Evolutionary conservation across 2,113 vertebrate species (phyloP).

Genomic region (Heloderma charlesbogerti): DNA sequence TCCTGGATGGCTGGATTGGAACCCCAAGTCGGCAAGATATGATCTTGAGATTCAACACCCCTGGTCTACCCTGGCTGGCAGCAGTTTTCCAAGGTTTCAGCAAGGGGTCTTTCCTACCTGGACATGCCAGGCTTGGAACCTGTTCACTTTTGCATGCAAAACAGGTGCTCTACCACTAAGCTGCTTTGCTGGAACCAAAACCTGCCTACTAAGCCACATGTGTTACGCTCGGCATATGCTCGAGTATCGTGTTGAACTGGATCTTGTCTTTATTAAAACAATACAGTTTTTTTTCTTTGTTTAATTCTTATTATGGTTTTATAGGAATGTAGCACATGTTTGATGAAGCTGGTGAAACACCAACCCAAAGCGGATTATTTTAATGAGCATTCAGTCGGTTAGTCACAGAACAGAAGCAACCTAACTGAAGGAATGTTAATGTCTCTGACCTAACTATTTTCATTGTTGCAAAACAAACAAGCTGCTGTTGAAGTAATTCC

Average conservation of each 20-base stretch:
- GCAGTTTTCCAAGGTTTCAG: neutral
- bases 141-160: neutral
- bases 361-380: constrained; percentile 27
- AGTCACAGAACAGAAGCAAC: constrained; percentile 62
- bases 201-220: neutral
- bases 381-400: constrained; percentile 35
- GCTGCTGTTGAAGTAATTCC: constrained; percentile 66
- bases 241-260: neutral
- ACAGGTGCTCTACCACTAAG: neutral
- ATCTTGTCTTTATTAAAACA: neutral
- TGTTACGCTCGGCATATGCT: neutral
- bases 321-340: constrained; percentile 1
- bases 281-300: neutral
- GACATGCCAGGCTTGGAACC: neutral
- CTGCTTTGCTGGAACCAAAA: neutral
- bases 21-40: too few relatives aligned
- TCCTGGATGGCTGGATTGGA: too few relatives aligned
- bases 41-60: too few relatives aligned
- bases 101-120: neutral
- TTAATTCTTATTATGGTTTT: neutral
- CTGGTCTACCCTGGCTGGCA: neutral
- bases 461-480: constrained; percentile 66
- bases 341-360: constrained; percentile 47
- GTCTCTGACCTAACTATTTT: constrained; percentile 72
- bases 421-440: constrained; percentile 66